These are phyloP conservation scores for Remorina albescens DNA, from an alignment of 2,797 vertebrate species.

Conservation along the genomic window DNA sequence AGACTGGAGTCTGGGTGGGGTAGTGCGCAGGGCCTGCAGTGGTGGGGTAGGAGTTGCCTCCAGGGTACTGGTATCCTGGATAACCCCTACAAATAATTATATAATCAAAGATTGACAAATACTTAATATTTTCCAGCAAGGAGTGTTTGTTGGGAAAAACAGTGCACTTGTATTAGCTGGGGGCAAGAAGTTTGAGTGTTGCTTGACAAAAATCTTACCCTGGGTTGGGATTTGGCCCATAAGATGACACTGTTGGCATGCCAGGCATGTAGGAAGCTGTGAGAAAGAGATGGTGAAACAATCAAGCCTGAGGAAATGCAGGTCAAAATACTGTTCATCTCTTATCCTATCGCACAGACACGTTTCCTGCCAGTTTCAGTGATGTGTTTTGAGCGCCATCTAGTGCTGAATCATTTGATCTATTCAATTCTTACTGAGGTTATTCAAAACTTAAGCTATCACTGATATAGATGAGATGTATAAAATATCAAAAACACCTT, in stretches of 20 bases:
- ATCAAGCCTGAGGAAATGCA: conserved; percentile 7
- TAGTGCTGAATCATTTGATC: conserved; percentile 57
- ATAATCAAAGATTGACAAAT: conserved; percentile 18
- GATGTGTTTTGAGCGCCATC: conserved; percentile 67
- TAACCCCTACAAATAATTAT: conserved; percentile 84
- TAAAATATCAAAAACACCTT: neutral
- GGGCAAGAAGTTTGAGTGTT: neutral
- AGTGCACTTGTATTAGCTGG: neutral
- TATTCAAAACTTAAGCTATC: neutral
- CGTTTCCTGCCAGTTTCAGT: neutral
- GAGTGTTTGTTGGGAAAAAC: neutral
- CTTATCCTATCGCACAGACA: neutral
- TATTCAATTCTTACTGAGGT: neutral
- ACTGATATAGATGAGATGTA: neutral
- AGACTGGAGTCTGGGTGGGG: conserved; percentile 90
- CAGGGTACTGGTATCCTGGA: conserved; percentile 90
- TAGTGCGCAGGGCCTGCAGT: conserved; percentile 90
- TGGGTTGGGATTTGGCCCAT: conserved; percentile 90
- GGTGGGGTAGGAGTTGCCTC: conserved; percentile 90
- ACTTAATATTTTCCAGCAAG: too few species aligned
- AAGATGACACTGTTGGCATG: conserved; percentile 91
- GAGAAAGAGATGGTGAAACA: conserved; percentile 43
- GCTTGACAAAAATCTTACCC: conserved; percentile 84
- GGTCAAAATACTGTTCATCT: neutral
- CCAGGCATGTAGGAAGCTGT: conserved; percentile 96